These are phyloP conservation scores for Cisticola juncidis DNA, from an alignment of 2,113 vertebrate species.

Conservation along the genomic window DNA sequence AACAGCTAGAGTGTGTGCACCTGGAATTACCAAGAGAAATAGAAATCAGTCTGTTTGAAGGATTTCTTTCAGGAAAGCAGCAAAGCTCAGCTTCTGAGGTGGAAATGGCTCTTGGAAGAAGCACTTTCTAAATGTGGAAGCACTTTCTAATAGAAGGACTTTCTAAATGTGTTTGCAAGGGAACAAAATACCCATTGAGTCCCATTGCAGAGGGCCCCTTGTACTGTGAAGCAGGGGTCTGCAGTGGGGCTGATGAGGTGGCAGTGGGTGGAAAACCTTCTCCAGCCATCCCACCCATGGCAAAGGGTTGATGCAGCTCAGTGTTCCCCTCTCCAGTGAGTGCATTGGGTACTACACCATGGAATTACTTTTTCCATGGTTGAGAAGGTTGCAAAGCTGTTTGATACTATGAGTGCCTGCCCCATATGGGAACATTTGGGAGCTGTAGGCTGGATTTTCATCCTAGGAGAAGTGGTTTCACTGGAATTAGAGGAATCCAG, in stretches of 20 bases:
- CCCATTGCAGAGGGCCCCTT: not conserved
- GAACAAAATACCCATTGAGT: accelerated
- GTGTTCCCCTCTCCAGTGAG: not conserved
- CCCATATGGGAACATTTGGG: accelerated
- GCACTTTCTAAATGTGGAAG: not conserved
- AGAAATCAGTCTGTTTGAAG: not conserved
- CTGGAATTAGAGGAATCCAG: not conserved
- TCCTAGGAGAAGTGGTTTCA: not conserved
- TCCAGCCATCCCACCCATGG: accelerated
- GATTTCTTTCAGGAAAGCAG: not conserved
- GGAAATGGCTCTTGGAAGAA: not conserved
- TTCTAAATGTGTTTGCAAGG: not conserved
- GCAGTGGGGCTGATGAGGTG: not conserved
- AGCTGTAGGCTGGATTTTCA: not conserved
- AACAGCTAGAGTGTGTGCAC: accelerated
- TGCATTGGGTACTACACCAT: accelerated
- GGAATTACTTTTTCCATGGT: not conserved
- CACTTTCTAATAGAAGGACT: no score
- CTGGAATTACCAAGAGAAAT: not conserved
- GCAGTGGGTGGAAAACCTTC: not conserved
- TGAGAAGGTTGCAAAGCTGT: not conserved
- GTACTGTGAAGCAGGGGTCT: not conserved
- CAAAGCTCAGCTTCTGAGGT: not conserved
- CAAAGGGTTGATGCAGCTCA: not conserved
- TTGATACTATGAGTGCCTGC: accelerated